Evolutionary conservation across 2,888 invertebrate species (phyloP).

Genomic region (Hyppa rectilinea): DNA sequence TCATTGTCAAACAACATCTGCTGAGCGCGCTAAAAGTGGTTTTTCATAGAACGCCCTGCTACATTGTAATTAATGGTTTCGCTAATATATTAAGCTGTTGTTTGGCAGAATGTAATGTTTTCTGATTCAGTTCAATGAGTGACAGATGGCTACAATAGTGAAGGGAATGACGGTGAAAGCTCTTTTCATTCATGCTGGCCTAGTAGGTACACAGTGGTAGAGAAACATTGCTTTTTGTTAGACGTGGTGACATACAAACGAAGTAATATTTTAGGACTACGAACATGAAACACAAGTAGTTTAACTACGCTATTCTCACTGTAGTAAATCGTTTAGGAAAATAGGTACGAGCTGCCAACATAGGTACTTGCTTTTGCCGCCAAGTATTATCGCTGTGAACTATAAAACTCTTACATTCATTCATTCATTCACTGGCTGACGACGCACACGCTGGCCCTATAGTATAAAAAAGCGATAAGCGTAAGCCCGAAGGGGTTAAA

Average conservation of each 20-base stretch:
- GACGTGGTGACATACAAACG: neutral
- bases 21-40: neutral
- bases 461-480: too few species aligned
- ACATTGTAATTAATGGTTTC: slow-evolving; percentile 39
- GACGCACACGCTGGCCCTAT: too few species aligned
- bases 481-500: too few species aligned
- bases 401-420: neutral
- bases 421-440: too few species aligned
- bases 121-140: slow-evolving; percentile 15
- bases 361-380: neutral
- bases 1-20: slow-evolving; percentile 40
- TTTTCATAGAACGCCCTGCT: slow-evolving; percentile 20
- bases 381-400: neutral
- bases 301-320: neutral
- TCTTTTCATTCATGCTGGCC: slow-evolving; percentile 23
- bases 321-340: neutral
- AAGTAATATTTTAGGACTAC: neutral
- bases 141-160: slow-evolving; percentile 37
- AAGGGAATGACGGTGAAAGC: neutral
- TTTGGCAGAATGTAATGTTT: slow-evolving; percentile 40
- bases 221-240: neutral
- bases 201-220: neutral
- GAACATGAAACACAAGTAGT: neutral
- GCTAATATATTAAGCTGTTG: slow-evolving; percentile 39
- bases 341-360: too few species aligned